Percentiles rank a stretch among this genome's conserved stretches.
Evolutionary conservation across 1,140 invertebrate species (phyloP).

Genomic region (Meloidogyne exigua): DNA sequence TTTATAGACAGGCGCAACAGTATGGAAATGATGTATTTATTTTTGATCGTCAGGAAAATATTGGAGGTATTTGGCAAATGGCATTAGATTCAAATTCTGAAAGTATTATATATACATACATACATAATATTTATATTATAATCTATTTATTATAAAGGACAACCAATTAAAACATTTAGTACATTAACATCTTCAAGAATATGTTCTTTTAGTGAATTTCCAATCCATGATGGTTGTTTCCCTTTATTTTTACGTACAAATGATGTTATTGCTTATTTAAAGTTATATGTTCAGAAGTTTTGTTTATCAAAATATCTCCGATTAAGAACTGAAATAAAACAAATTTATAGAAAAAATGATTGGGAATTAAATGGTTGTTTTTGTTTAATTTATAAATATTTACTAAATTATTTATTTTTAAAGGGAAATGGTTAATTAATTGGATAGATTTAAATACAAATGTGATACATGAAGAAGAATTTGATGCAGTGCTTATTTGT

Average conservation of each 20-base stretch:
- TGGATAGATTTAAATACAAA: slow-evolving; percentile 8
- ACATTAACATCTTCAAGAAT: slow-evolving; percentile 22
- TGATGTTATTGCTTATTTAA: slow-evolving; percentile 17
- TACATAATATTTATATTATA: no score
- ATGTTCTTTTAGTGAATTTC: slow-evolving; percentile 26
- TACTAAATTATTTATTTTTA: not conserved
- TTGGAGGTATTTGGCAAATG: slow-evolving; percentile 28
- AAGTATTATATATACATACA: slow-evolving; percentile 12
- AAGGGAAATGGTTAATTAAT: slow-evolving; percentile 14
- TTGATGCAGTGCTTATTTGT: slow-evolving; percentile 28
- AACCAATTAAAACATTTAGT: slow-evolving; percentile 4
- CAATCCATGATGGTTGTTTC: slow-evolving; percentile 20
- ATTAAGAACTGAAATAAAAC: slow-evolving; percentile 14
- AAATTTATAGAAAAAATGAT: slow-evolving; percentile 9
- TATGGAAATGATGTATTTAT: slow-evolving; percentile 14
- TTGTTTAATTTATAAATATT: no score
- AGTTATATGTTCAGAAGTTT: slow-evolving; percentile 1
- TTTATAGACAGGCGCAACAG: slow-evolving; percentile 25
- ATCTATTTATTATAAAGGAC: not conserved
- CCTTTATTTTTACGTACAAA: slow-evolving; percentile 17
- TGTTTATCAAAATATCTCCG: slow-evolving; percentile 2
- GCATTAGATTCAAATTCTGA: slow-evolving; percentile 21
- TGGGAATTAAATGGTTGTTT: slow-evolving; percentile 17
- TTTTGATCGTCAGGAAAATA: slow-evolving; percentile 19
- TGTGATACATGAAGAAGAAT: slow-evolving; percentile 23